phyloP scores from a whole-genome alignment of 2,797 vertebrate species.

The Epinephelus awoara region DNA sequence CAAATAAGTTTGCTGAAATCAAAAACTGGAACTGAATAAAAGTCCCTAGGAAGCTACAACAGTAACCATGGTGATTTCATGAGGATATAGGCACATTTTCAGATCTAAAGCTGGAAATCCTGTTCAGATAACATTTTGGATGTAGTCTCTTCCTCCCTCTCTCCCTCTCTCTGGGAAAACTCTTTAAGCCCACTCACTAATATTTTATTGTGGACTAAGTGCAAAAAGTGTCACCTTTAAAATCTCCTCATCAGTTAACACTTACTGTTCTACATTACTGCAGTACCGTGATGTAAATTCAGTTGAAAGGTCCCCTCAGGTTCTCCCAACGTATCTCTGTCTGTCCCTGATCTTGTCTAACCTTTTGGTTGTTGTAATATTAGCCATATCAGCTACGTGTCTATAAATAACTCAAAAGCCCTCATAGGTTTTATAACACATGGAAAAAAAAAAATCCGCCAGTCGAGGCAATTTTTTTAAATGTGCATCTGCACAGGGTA shows the following conservation, averaged over 20 bases:
- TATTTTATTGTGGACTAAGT: neutral
- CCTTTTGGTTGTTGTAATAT: conserved; percentile 55
- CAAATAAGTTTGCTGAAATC: neutral
- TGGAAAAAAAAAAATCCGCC: conserved; percentile 4
- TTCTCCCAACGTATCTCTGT: conserved; percentile 1
- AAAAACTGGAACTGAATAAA: neutral
- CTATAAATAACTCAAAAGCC: conserved; percentile 67
- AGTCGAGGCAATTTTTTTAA: conserved; percentile 20
- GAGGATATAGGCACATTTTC: neutral
- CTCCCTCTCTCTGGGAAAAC: neutral
- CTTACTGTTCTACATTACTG: neutral
- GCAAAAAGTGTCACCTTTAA: neutral
- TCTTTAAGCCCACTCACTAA: neutral
- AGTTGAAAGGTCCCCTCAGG: neutral
- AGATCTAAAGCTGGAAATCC: conserved; percentile 9
- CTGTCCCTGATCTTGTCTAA: conserved; percentile 48
- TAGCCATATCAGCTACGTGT: conserved; percentile 50
- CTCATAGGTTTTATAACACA: conserved; percentile 49
- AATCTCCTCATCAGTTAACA: conserved; percentile 4
- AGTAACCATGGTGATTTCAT: conserved; percentile 17
- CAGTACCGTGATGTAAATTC: neutral
- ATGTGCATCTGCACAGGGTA: neutral
- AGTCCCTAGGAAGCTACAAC: neutral
- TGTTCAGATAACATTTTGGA: neutral
- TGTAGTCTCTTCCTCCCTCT: neutral